Conservation (phyloP, 2,113 vertebrate species). For the Tricholaema leucomelas region DNA sequence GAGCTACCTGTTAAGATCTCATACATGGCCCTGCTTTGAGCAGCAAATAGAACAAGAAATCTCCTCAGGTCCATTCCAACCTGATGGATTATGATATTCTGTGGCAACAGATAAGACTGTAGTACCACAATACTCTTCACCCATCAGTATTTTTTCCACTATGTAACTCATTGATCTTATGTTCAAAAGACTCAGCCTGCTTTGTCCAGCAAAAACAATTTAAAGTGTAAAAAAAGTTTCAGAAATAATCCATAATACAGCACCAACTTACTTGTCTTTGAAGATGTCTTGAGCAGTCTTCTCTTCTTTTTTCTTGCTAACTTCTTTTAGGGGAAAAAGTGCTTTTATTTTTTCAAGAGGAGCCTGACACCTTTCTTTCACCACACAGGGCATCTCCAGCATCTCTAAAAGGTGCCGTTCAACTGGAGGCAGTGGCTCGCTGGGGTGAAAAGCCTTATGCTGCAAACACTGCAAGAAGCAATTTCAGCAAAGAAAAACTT, state of each 20-base stretch:
- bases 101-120: background rate
- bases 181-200: background rate
- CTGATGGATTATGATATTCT: background rate
- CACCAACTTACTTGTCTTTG: constrained; percentile 82
- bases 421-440: constrained; percentile 82
- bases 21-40: background rate
- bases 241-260: background rate
- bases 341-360: constrained; percentile 84
- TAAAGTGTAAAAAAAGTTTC: background rate
- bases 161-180: background rate
- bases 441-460: constrained; percentile 84
- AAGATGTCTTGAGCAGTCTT: constrained; percentile 91
- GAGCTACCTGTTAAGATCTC: background rate
- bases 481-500: background rate
- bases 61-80: background rate
- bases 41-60: background rate
- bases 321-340: constrained; percentile 87
- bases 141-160: background rate
- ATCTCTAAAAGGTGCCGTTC: constrained; percentile 83
- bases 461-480: constrained; percentile 86
- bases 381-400: constrained; percentile 80
- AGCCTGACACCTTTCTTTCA: constrained; percentile 77
- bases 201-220: background rate
- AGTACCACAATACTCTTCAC: background rate
- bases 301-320: constrained; percentile 85